Percentiles rank a stretch among this genome's conserved stretches.
phyloP scores from a whole-genome alignment of 1,140 invertebrate genomes.

The Diorhabda carinulata region DNA sequence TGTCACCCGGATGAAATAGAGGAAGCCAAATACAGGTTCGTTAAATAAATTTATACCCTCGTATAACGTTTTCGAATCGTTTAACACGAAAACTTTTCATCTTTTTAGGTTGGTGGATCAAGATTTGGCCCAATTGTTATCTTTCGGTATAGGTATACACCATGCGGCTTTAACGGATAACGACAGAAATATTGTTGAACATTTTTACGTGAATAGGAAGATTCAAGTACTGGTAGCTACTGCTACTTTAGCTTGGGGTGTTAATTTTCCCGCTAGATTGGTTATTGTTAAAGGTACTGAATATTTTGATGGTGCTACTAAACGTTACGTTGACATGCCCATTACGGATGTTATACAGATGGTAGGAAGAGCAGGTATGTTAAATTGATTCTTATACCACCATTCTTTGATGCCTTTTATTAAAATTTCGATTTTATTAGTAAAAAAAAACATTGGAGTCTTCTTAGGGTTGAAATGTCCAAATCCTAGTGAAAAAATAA shows the following conservation, averaged over 20 bases:
- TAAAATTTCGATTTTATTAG: too few relatives aligned
- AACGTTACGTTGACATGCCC: conserved; percentile 93
- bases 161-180: conserved; percentile 91
- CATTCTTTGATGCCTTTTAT: too few relatives aligned
- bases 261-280: conserved; percentile 95
- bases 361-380: conserved; percentile 83
- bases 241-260: conserved; percentile 97
- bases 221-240: conserved; percentile 99
- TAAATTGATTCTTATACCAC: background rate
- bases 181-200: conserved; percentile 89
- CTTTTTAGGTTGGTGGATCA: conserved; percentile 56
- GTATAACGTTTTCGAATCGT: background rate
- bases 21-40: conserved; percentile 23
- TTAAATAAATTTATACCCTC: conserved; percentile 56
- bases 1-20: conserved; percentile 26
- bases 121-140: conserved; percentile 89
- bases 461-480: too few relatives aligned
- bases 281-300: conserved; percentile 62
- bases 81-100: background rate
- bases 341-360: conserved; percentile 99
- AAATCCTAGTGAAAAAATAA: too few relatives aligned
- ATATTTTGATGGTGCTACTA: conserved; percentile 10
- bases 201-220: conserved; percentile 94
- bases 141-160: conserved; percentile 98
- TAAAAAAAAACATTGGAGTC: too few relatives aligned